phyloP scores from a whole-genome alignment of 2,113 vertebrate species.

The Rhinichthys klamathensis region DNA sequence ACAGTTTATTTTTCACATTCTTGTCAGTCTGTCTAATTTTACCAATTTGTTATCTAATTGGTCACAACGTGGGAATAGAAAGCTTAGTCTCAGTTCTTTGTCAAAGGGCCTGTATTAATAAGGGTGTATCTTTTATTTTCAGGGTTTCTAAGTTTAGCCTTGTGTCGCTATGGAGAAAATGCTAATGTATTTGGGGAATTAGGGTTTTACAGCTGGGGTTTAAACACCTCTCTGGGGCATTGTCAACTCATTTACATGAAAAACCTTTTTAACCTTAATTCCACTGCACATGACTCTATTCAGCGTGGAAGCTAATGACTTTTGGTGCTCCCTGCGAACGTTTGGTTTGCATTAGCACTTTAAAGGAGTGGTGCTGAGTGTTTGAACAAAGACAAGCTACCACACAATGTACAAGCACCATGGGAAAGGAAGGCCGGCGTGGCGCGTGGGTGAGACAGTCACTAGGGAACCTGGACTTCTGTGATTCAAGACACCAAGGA shows the following conservation, averaged over 20 bases:
- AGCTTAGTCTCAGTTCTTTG: neutral
- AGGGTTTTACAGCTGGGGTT: constrained; percentile 15
- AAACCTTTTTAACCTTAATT: constrained; percentile 42
- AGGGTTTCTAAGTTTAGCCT: neutral
- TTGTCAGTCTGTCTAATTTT: constrained; percentile 5
- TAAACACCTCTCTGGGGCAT: constrained; percentile 9
- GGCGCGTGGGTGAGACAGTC: constrained; percentile 46
- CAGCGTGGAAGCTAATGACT: constrained; percentile 16
- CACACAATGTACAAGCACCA: constrained; percentile 22
- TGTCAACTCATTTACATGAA: constrained; percentile 36
- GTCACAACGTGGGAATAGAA: neutral
- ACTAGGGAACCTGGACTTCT: constrained; percentile 33
- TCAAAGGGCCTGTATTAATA: neutral
- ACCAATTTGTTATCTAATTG: constrained; percentile 5
- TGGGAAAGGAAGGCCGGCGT: constrained; percentile 45
- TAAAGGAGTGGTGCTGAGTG: constrained; percentile 35
- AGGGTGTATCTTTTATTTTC: constrained; percentile 13
- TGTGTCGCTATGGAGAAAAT: neutral
- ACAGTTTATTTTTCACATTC: neutral
- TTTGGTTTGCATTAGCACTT: constrained; percentile 20
- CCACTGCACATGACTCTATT: constrained; percentile 1
- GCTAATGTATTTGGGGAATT: constrained; percentile 32
- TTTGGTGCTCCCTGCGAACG: constrained; percentile 28
- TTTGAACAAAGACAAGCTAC: constrained; percentile 25
- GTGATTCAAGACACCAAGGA: constrained; percentile 1